phyloP scores from a whole-genome alignment of 1,140 invertebrate genomes.

The Anoplolepis gracilipes region DNA sequence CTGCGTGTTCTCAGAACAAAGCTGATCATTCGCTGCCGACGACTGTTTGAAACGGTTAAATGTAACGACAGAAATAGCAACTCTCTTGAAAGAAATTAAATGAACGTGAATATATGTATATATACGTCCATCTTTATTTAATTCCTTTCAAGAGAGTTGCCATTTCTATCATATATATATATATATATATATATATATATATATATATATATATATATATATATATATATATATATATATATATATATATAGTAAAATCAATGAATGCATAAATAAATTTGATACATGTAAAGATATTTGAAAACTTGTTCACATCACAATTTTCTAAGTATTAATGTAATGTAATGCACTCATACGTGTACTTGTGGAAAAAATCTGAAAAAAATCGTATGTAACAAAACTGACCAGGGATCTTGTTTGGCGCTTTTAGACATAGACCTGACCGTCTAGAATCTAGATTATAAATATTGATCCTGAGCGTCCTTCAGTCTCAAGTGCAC shows the following conservation, averaged over 20 bases:
- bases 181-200: background rate
- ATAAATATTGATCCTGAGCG: slow-evolving; percentile 85
- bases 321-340: background rate
- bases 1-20: slow-evolving; percentile 30
- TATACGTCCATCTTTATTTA: too few relatives aligned
- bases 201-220: background rate
- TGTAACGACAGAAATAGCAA: slow-evolving; percentile 9
- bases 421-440: slow-evolving; percentile 73
- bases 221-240: background rate
- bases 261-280: background rate
- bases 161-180: too few relatives aligned
- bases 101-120: background rate
- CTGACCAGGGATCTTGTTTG: slow-evolving; percentile 55
- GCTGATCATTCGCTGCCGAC: slow-evolving; percentile 42
- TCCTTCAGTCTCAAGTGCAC: slow-evolving; percentile 82
- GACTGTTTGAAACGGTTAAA: slow-evolving; percentile 31
- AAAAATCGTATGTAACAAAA: slow-evolving; percentile 21
- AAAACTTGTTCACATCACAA: background rate
- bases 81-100: slow-evolving; percentile 5
- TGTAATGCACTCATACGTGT: background rate
- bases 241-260: background rate
- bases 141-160: too few relatives aligned
- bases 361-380: background rate
- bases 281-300: background rate
- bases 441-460: slow-evolving; percentile 83